Conservation (phyloP, 2,888 invertebrate species). For the Scaptodrosophila latifasciaeformis region DNA sequence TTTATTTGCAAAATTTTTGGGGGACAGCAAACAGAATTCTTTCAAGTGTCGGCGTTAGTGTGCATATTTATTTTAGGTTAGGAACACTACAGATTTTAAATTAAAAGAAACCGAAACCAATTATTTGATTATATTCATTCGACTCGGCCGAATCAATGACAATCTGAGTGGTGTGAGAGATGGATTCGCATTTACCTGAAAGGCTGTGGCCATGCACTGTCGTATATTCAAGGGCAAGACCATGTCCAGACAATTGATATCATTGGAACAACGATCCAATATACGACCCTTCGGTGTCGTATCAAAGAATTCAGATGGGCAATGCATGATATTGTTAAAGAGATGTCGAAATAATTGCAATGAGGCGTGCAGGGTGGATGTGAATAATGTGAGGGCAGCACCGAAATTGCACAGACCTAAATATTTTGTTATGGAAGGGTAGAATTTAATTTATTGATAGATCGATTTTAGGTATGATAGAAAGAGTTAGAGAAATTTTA, state of each 20-base stretch:
- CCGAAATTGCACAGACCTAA: slow-evolving; percentile 70
- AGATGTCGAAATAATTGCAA: slow-evolving; percentile 71
- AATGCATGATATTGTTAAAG: slow-evolving; percentile 76
- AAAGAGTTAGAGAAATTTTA: neutral
- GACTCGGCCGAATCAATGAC: too few species aligned
- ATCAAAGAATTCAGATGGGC: slow-evolving; percentile 80
- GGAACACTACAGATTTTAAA: neutral
- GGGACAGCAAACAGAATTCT: too few species aligned
- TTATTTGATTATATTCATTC: too few species aligned
- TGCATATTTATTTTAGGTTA: slow-evolving; percentile 33
- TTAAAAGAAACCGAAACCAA: too few species aligned
- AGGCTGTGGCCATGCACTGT: slow-evolving; percentile 68
- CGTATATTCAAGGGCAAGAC: slow-evolving; percentile 75
- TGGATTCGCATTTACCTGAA: slow-evolving; percentile 65
- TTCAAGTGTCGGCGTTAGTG: too few species aligned
- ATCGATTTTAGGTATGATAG: slow-evolving; percentile 3
- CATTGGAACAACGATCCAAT: slow-evolving; percentile 79
- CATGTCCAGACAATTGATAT: slow-evolving; percentile 78
- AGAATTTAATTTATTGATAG: too few species aligned
- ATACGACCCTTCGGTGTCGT: slow-evolving; percentile 81
- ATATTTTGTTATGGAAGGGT: slow-evolving; percentile 14
- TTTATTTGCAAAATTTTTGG: neutral
- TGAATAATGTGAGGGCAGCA: slow-evolving; percentile 69
- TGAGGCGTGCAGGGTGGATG: slow-evolving; percentile 69
- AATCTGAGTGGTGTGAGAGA: neutral